Conservation (phyloP, 2,797 vertebrate genomes). For the Sebastes trivittatus region DNA sequence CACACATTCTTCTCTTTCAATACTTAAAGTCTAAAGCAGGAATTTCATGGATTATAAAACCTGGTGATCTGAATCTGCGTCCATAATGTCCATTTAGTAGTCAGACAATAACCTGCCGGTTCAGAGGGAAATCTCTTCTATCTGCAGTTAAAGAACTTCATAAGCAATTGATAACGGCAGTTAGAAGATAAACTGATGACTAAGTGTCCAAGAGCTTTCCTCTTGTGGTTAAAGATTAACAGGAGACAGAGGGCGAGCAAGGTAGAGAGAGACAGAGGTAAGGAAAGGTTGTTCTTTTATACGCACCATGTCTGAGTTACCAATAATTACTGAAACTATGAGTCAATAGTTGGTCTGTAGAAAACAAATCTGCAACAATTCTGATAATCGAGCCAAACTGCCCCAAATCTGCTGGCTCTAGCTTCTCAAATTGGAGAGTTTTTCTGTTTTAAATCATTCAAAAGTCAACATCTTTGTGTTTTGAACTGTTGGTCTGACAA, state of each 20-base stretch:
- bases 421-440: not conserved
- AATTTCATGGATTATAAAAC: not conserved
- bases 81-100: not conserved
- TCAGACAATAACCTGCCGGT: slow-evolving; percentile 19
- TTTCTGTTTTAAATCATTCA: not conserved
- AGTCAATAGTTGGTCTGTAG: not conserved
- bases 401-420: not conserved
- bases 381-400: not conserved
- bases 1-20: not conserved
- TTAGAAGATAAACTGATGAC: slow-evolving; percentile 31
- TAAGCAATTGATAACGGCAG: slow-evolving; percentile 18
- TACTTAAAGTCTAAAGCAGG: not conserved
- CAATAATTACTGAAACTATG: not conserved
- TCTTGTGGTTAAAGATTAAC: slow-evolving; percentile 21
- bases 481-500: not conserved
- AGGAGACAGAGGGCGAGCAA: not conserved
- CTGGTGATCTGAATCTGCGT: not conserved
- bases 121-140: slow-evolving; percentile 16
- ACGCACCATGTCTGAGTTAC: not conserved
- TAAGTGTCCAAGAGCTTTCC: slow-evolving; percentile 6
- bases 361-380: not conserved
- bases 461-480: not conserved
- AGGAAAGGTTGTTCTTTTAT: not conserved
- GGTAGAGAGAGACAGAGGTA: not conserved
- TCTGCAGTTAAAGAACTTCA: slow-evolving; percentile 35